Evolutionary conservation across 1,140 invertebrate genomes (phyloP), one percentile per base, ranked within the genome.

Genomic region (Aphis craccivora): DNA sequence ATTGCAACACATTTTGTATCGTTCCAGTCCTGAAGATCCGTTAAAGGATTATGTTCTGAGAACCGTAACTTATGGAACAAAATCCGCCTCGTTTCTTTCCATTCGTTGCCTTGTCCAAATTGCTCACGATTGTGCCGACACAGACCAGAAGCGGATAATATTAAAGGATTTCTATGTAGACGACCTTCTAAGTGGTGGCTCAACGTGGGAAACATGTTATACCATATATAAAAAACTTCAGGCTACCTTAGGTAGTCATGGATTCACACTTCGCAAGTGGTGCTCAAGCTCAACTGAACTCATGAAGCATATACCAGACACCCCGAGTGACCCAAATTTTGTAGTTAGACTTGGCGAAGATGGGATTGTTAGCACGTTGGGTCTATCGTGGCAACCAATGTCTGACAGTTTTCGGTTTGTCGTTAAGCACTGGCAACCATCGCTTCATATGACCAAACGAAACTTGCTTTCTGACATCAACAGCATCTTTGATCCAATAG

Each of bases 41-140:
- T 67, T 95, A 43, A 81, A 94, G 51, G 93, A 90, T 37, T 95
- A 94, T 94, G n/a, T 94, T 87, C 91, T 95, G 35, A 94, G 94
- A 25, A 95, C 95, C 6, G 94, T 95, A 9, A 95, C 95, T 8
- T 95, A 95, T 93, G 95, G 95, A 11, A 95, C 95, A 76, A 94
- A 94, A 8, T 94, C 94, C 6, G 95, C 95, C 18, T 94, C 95
- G 0, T 95, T 94, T 94, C 91, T 95, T 67, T 95, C 95, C 4
- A 95, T 94, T 30, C 90, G 95, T 45, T 94, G 94, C 93, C 91
- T 95, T 23, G 89, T 94, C 51, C 92, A 95, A 81, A 91, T 95
- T 45, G 94, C 94, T 45, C 25, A 89, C 35, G 95, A 94, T 55
- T 45, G 43, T 45, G 43, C 43, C 43, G 43, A 45, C 43, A 45